These are phyloP conservation scores for Rhagium mordax DNA, from an alignment of 2,888 invertebrate genomes.

Conservation along the genomic window DNA sequence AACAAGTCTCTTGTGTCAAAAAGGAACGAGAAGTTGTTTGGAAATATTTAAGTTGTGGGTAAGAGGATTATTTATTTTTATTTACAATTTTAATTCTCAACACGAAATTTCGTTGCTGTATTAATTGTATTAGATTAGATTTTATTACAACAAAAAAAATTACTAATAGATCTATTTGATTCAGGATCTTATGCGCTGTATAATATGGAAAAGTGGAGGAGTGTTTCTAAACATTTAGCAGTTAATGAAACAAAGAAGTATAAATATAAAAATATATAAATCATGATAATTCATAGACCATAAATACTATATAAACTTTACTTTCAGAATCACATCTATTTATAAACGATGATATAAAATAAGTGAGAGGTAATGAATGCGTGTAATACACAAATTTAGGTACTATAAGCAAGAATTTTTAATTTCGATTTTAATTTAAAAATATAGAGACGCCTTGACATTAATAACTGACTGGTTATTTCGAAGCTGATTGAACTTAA, in stretches of 20 bases:
- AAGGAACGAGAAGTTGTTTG: slow-evolving; percentile 10
- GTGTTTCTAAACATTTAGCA: background rate
- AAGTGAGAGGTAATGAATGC: background rate
- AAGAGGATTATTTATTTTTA: no score
- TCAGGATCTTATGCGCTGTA: background rate
- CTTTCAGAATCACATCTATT: slow-evolving; percentile 16
- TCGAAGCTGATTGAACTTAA: no score
- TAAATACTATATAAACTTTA: slow-evolving; percentile 6
- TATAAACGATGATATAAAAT: slow-evolving; percentile 24
- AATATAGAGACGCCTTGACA: background rate
- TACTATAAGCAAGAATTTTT: background rate
- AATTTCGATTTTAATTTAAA: background rate
- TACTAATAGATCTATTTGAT: no score
- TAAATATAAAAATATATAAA: background rate
- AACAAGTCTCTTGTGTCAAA: slow-evolving; percentile 14
- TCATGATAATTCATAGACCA: slow-evolving; percentile 1
- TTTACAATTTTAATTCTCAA: no score
- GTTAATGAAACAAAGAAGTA: background rate
- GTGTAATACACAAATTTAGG: background rate
- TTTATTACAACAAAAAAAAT: no score
- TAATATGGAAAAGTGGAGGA: background rate
- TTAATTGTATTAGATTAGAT: no score
- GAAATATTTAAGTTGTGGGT: no score
- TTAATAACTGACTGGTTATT: background rate
- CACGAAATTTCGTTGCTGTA: no score